Evolutionary conservation across 30 jellyfish, hydroid and myxozoan genomes (phyloP).

Genomic region (Turritopsis rubra): DNA sequence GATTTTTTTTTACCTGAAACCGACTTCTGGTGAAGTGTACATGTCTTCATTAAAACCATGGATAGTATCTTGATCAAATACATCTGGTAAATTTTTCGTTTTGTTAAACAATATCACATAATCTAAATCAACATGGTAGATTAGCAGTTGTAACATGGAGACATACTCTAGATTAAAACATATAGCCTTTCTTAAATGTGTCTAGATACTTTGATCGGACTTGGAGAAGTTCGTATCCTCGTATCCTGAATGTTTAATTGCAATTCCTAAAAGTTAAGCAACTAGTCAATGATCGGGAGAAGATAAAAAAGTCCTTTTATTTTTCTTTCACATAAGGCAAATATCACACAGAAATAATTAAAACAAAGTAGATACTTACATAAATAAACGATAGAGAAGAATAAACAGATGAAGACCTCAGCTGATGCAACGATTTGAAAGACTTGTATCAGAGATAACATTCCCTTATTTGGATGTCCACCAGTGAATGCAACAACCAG

Average conservation of each 20-base stretch:
- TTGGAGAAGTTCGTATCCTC: no score
- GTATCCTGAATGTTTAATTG: no score
- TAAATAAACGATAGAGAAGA: slow-evolving; percentile 44
- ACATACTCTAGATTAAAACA: no score
- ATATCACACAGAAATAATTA: not conserved
- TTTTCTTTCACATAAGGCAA: not conserved
- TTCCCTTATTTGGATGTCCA: slow-evolving; percentile 7
- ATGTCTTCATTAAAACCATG: slow-evolving; percentile 43
- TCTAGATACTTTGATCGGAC: no score
- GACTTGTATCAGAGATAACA: slow-evolving; percentile 29
- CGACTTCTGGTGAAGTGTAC: slow-evolving; percentile 78
- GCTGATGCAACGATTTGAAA: slow-evolving; percentile 50
- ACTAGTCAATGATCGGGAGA: no score
- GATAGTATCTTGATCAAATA: slow-evolving; percentile 66
- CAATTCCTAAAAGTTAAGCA: no score
- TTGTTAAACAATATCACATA: slow-evolving; percentile 52
- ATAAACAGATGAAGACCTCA: slow-evolving; percentile 43
- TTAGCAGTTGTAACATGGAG: slow-evolving; percentile 7
- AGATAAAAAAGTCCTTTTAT: no score
- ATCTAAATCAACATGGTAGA: slow-evolving; percentile 20
- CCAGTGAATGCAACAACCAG: slow-evolving; percentile 69
- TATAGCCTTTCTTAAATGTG: no score
- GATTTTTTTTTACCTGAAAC: slow-evolving; percentile 66
- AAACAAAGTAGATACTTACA: slow-evolving; percentile 38
- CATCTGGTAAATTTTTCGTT: slow-evolving; percentile 76